These are phyloP conservation scores for Arrhopalites spinosus DNA, from an alignment of 2,888 invertebrate genomes.

Conservation along the genomic window DNA sequence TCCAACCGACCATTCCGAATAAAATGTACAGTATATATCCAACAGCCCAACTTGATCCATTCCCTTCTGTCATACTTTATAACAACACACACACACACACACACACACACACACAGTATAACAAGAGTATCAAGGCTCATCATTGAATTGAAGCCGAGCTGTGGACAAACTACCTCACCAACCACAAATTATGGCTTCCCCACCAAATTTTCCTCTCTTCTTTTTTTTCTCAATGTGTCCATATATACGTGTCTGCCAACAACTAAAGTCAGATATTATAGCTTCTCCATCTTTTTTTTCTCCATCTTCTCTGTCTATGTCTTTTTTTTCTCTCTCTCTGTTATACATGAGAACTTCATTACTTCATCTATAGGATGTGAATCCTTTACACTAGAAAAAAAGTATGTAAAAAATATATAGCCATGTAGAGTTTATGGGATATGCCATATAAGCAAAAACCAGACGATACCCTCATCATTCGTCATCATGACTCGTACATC, in stretches of 20 bases:
- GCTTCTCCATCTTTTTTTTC: not conserved
- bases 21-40: no score
- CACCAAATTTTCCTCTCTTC: constrained; percentile 26
- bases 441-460: not conserved
- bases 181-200: constrained; percentile 43
- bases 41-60: not conserved
- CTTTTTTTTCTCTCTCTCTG: constrained; percentile 14
- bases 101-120: not conserved
- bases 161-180: constrained; percentile 41
- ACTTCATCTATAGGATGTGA: constrained; percentile 34
- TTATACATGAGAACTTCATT: constrained; percentile 48
- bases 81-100: not conserved
- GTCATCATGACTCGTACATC: constrained; percentile 43
- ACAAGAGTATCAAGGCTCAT: constrained; percentile 37
- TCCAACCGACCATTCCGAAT: not conserved
- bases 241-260: not conserved
- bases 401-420: not conserved
- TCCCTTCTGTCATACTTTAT: constrained; percentile 5
- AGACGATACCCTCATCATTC: constrained; percentile 29
- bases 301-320: constrained; percentile 12
- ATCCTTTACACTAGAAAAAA: not conserved
- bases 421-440: not conserved
- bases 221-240: constrained; percentile 6
- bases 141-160: constrained; percentile 35
- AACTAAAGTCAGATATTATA: not conserved